Percentiles rank a stretch among this genome's conserved stretches.
Evolutionary conservation across 2,797 vertebrate species (phyloP).

Genomic region (Scolopax bukidnonensis): DNA sequence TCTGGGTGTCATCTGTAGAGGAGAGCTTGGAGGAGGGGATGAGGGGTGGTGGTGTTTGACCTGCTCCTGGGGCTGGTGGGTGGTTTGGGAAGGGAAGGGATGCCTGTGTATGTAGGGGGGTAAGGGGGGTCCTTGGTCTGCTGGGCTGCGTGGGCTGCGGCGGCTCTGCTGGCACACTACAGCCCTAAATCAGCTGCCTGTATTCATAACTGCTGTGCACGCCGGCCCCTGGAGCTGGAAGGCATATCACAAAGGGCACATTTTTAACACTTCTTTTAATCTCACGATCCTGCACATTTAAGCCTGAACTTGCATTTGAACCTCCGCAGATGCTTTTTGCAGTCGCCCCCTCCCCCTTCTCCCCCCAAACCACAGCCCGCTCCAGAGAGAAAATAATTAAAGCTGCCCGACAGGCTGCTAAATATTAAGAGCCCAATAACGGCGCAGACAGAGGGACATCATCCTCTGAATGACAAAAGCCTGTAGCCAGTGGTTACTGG

Average conservation of each 20-base stretch:
- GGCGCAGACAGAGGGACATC: neutral
- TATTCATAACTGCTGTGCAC: conserved; percentile 35
- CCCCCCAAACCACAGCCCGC: neutral
- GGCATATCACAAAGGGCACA: conserved; percentile 41
- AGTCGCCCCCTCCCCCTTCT: neutral
- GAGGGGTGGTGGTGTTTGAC: neutral
- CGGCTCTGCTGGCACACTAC: neutral
- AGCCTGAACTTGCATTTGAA: conserved; percentile 46
- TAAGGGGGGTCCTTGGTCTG: neutral
- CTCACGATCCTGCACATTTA: conserved; percentile 13
- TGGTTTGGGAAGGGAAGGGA: neutral
- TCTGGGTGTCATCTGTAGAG: neutral
- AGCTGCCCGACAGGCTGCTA: conserved; percentile 42
- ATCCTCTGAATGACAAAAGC: conserved; percentile 26
- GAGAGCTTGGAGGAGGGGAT: neutral
- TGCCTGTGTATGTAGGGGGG: fast-evolving
- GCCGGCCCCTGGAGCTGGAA: conserved; percentile 25
- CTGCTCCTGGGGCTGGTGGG: neutral
- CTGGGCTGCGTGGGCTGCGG: neutral
- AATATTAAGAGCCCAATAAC: conserved; percentile 17
- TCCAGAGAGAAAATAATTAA: conserved; percentile 46
- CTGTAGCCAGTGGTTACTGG: neutral
- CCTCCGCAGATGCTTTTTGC: neutral
- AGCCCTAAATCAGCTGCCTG: neutral
- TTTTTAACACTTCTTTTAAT: conserved; percentile 68